Evolutionary conservation across 2,113 vertebrate species (phyloP), one percentile per base, ranked within the genome.

Genomic region (Acanthisitta chloris): DNA sequence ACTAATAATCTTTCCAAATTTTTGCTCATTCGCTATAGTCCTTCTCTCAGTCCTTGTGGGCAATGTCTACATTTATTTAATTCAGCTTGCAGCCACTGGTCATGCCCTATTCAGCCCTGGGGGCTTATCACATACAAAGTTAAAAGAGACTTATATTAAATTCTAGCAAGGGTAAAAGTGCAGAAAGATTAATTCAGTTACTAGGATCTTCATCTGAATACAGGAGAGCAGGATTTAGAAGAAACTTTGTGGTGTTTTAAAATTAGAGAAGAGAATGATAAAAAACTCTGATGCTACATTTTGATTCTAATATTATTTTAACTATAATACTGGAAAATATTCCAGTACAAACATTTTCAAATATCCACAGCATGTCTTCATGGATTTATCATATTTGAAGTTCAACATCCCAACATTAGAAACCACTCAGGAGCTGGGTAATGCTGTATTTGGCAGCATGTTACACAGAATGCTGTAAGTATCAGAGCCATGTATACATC

Each of bases 401-500:
- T 71, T 86, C 49, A 62, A 29, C 4, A 42, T 2, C 2, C 3
- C 33, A 43, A 2, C 8, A 24, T 3, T 19, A 23, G 28, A 78
- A 11, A 59, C 12, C 4, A 43, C 2, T 43, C 14, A 36, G 38
- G 12, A 58, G 14, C 6, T 58, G 25, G 20, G 17, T 25, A 64
- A 40, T 46, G 26, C 3, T 42, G 9, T 29, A 24, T 48, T n/a
- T 67, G 49, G 54, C 12, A 71, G 8, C 14, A 18, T 31, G 23
- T 31, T 78, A 34, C 12, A 51, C 4, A 26, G 13, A 7, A 8
- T n/a, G 14, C 28, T 31, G 24, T 36, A 36, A 11, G 46, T 61
- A 49, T 57, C 33, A 25, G 28, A 25, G 9, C 7, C 57, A 2
- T 40, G 8, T 2, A 0, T 25, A n/a, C 8, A 12, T 57, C 12